phyloP scores from a whole-genome alignment of 2,113 vertebrate species.

The Euleptes europaea region DNA sequence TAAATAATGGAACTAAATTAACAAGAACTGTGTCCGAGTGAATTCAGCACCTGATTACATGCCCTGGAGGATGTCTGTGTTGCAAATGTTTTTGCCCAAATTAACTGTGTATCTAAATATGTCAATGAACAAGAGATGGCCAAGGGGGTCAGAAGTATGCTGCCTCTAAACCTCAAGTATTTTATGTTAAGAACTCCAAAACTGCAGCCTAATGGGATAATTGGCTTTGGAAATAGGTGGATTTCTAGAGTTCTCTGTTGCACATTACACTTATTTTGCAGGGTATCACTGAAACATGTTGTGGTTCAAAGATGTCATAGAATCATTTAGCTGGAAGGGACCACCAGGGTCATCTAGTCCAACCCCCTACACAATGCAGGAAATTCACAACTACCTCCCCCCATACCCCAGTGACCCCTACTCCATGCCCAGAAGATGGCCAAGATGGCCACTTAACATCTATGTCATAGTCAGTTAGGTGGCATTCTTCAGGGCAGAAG shows the following conservation, averaged over 20 bases:
- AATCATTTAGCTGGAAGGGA: no score
- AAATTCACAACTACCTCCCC: no score
- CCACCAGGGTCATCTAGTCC: no score
- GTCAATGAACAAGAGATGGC: neutral
- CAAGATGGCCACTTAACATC: no score
- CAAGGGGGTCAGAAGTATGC: neutral
- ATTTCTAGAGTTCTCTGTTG: neutral
- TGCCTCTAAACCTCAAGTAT: neutral
- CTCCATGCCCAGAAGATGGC: no score
- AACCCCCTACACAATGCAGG: no score
- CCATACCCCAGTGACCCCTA: no score
- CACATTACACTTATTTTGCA: neutral
- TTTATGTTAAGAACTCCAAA: neutral
- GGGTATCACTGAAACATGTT: no score
- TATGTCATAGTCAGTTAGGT: no score
- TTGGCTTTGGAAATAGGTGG: neutral
- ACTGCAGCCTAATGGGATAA: neutral
- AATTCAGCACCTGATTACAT: neutral
- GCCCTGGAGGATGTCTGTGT: neutral
- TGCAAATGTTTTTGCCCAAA: neutral
- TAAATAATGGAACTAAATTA: conserved; percentile 4
- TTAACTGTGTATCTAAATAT: neutral
- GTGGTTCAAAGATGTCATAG: no score
- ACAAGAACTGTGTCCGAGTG: neutral
- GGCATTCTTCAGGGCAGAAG: no score